phyloP scores from a whole-genome alignment of 1,140 invertebrate genomes.

The Drosophila pseudoobscura region DNA sequence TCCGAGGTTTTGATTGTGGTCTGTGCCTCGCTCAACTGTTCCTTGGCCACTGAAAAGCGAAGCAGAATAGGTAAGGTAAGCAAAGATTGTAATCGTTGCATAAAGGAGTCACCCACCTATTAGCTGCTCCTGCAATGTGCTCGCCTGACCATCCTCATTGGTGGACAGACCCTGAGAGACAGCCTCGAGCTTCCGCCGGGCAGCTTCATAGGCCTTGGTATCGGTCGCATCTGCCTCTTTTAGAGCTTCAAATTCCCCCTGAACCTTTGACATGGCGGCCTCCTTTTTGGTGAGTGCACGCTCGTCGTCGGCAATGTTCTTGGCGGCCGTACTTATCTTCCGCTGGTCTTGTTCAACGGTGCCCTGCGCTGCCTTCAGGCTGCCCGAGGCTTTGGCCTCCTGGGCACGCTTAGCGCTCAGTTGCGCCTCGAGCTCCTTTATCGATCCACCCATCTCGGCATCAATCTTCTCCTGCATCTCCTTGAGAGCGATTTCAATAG shows the following conservation, averaged over 20 bases:
- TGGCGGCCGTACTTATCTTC: constrained; percentile 88
- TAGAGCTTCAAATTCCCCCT: constrained; percentile 88
- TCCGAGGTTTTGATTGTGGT: constrained; percentile 91
- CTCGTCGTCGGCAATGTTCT: constrained; percentile 89
- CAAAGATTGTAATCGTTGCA: not conserved
- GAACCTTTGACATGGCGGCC: constrained; percentile 87
- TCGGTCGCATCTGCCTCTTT: constrained; percentile 88
- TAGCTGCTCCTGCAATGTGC: constrained; percentile 95
- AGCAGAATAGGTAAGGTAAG: not conserved
- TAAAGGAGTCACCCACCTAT: constrained; percentile 86
- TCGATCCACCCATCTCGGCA: constrained; percentile 86
- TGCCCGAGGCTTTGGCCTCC: constrained; percentile 88
- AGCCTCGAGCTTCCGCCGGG: constrained; percentile 92
- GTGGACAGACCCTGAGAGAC: constrained; percentile 92
- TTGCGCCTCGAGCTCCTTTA: constrained; percentile 87
- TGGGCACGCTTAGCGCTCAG: constrained; percentile 87
- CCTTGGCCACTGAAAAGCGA: constrained; percentile 87
- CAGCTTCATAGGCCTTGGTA: constrained; percentile 87
- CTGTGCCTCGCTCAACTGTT: constrained; percentile 89
- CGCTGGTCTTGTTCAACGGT: constrained; percentile 89
- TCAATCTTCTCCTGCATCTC: constrained; percentile 86
- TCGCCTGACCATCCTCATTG: constrained; percentile 91
- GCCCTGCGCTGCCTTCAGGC: constrained; percentile 88
- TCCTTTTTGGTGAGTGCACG: constrained; percentile 87
- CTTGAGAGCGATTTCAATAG: constrained; percentile 85